Evolutionary conservation across 2,113 vertebrate species (phyloP), one percentile per base, ranked within the genome.

Genomic region (Phylloscopus trochiloides): DNA sequence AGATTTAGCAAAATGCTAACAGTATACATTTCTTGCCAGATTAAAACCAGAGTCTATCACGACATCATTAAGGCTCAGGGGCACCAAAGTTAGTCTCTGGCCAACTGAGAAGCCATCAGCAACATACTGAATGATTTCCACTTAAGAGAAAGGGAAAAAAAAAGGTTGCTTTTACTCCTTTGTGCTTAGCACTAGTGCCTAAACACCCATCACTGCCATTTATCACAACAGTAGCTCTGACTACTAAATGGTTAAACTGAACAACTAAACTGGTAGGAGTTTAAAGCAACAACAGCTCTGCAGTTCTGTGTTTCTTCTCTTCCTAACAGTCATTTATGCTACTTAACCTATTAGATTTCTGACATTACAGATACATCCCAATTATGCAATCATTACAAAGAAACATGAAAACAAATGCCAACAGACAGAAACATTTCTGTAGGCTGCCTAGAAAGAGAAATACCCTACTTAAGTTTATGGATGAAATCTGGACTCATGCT

Each of bases 281-380:
- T 77, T 43, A 90, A 83, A 90, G 58, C 54, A 90, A 74, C 47
- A 42, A 54, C 6, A 2, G 34, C 42, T 92, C 74, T 85, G 42
- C 62, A 85, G 78, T 54, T 90, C 59, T 73, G 19, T 22, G 25
- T 28, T 95, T 72, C 62, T 73, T 65, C 34, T 86, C 38, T 63
- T 88, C 54, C 63, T 55, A 84, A 50, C 10, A 93, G 79, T 36
- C 85, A 74, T 90, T 88, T 74, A 65, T 51, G 88, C 82, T 93
- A 80, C 75, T 93, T 88, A 88, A 86, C 71, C 88, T 86, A 77
- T 71, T 80, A 61, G 38, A 36, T 57, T 80, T 86, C 47, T 93
- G 86, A 92, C 86, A 88, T 80, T 74, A 59, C n/a, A 86, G 78
- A 96, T 86, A 63, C 16, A 95, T 76, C 86, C 65, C 72, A 86